A percentile compares a stretch with the other conserved stretches of the same genome.
These are phyloP conservation scores for Rhinolophus ferrumequinum DNA, from an alignment of 2,113 vertebrate genomes.

Conservation along the genomic window DNA sequence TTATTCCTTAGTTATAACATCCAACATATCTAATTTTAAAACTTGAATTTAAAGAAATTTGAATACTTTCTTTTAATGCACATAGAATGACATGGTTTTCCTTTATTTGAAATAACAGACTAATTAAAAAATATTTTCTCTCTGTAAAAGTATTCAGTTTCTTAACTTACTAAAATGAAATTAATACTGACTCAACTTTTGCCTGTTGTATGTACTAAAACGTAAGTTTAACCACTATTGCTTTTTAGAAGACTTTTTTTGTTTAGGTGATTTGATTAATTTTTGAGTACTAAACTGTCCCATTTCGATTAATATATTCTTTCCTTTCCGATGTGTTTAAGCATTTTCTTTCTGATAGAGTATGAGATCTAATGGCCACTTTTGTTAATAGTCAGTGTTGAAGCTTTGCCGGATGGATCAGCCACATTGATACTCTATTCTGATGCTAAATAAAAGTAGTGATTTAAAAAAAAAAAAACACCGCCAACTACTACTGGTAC, in stretches of 20 bases:
- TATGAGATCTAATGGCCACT: background rate
- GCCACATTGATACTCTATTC: constrained; percentile 49
- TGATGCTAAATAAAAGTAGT: constrained; percentile 69
- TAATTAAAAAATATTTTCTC: constrained; percentile 16
- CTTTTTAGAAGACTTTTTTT: constrained; percentile 37
- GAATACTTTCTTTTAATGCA: background rate
- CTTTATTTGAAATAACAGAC: constrained; percentile 47
- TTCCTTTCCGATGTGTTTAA: constrained; percentile 35
- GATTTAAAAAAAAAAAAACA: constrained; percentile 65
- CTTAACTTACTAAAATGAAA: background rate
- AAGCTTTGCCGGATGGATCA: constrained; percentile 30
- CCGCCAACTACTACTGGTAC: constrained; percentile 35
- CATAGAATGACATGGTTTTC: background rate
- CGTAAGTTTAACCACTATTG: background rate
- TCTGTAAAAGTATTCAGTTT: constrained; percentile 19
- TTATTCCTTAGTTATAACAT: constrained; percentile 17
- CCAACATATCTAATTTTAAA: background rate
- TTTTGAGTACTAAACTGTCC: background rate
- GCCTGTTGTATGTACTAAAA: background rate
- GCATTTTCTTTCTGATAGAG: background rate
- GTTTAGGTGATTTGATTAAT: background rate
- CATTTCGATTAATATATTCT: background rate
- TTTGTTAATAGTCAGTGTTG: background rate
- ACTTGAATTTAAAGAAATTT: background rate
- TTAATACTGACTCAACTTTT: background rate